Evolutionary conservation across 1,140 invertebrate genomes (phyloP).

Genomic region (Micrasema longulum): DNA sequence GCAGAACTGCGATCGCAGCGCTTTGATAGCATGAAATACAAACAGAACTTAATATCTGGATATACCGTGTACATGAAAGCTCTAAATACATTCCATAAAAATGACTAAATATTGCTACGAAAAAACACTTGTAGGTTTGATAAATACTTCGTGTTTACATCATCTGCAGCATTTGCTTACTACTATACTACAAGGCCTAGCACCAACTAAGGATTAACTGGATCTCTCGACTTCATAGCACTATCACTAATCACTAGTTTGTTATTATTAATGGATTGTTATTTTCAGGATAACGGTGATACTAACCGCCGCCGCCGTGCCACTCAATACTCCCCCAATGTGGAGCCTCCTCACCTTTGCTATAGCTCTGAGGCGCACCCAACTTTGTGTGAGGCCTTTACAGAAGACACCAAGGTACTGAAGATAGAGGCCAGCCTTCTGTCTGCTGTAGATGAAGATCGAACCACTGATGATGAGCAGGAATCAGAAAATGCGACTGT

Average conservation of each 20-base stretch:
- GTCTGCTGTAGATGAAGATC: slow-evolving; percentile 61
- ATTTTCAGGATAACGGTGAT: slow-evolving; percentile 39
- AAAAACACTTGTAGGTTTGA: too few relatives aligned
- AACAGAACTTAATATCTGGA: too few relatives aligned
- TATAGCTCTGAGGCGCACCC: slow-evolving; percentile 60
- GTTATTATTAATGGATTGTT: not conserved
- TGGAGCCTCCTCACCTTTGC: slow-evolving; percentile 72
- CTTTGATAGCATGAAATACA: too few relatives aligned
- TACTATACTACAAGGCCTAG: too few relatives aligned
- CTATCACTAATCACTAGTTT: not conserved
- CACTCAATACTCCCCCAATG: slow-evolving; percentile 1
- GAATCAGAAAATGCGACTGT: slow-evolving; percentile 57
- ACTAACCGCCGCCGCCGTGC: slow-evolving; percentile 5
- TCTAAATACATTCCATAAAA: too few relatives aligned
- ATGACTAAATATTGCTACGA: too few relatives aligned
- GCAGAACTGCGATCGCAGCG: too few relatives aligned
- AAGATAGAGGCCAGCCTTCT: slow-evolving; percentile 63
- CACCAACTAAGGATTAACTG: too few relatives aligned
- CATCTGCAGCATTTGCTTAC: too few relatives aligned
- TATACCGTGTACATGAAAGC: too few relatives aligned
- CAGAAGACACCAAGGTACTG: slow-evolving; percentile 63
- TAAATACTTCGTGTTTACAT: too few relatives aligned
- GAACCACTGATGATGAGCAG: slow-evolving; percentile 57
- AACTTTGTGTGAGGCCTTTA: slow-evolving; percentile 69
- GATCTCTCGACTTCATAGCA: too few relatives aligned